phyloP scores from a whole-genome alignment of 2,797 vertebrate genomes.

The Anguilla marmorata region DNA sequence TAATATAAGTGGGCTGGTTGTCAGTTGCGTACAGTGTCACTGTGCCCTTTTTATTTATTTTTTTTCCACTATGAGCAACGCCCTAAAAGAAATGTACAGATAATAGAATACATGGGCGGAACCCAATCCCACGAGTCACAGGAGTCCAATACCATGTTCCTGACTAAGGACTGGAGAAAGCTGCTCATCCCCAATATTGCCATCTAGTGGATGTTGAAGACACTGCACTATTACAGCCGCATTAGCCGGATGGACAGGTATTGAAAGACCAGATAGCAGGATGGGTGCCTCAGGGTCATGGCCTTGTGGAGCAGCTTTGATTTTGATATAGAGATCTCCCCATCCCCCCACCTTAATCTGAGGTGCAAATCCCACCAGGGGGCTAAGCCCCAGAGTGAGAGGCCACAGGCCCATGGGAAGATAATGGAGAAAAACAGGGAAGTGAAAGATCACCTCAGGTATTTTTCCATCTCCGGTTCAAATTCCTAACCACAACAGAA shows the following conservation, averaged over 20 bases:
- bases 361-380: conserved; percentile 20
- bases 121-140: not conserved
- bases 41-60: not conserved
- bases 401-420: not conserved
- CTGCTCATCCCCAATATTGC: not conserved
- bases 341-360: not conserved
- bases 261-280: not conserved
- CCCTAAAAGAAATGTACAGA: not conserved
- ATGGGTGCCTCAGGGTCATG: not conserved
- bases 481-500: not conserved
- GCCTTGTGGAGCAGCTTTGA: not conserved
- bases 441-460: not conserved
- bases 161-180: not conserved
- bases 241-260: not conserved
- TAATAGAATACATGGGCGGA: not conserved
- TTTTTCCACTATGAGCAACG: not conserved
- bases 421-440: not conserved
- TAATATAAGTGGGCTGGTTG: not conserved
- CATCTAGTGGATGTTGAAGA: not conserved
- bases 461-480: not conserved
- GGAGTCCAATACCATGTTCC: not conserved
- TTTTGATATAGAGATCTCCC: not conserved
- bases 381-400: not conserved
- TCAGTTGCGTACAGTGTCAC: too few relatives aligned
- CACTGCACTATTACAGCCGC: not conserved